Conservation (phyloP, 2,888 invertebrate species). For the Drosophila rubida region DNA sequence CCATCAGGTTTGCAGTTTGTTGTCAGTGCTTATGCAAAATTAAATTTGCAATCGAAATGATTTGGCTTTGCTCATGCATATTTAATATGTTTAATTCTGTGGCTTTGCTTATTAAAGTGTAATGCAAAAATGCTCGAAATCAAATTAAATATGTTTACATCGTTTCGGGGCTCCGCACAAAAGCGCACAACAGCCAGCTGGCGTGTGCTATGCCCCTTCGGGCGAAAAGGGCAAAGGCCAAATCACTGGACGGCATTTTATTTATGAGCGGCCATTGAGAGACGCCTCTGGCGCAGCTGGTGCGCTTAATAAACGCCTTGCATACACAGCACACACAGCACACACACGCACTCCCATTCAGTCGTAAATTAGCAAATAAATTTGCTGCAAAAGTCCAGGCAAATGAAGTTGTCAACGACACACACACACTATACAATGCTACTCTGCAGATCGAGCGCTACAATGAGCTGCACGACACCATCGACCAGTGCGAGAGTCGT, state of each 20-base stretch:
- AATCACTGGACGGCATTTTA: conserved; percentile 74
- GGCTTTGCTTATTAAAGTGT: neutral
- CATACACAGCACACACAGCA: conserved; percentile 14
- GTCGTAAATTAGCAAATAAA: conserved; percentile 72
- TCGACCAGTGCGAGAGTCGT: conserved; percentile 85
- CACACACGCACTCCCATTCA: neutral
- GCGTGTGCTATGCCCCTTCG: conserved; percentile 20
- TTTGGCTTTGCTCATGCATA: neutral
- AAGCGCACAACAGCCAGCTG: neutral
- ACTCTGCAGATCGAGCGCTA: conserved; percentile 84
- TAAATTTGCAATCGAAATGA: neutral
- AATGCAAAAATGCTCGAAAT: neutral
- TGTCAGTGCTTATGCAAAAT: neutral
- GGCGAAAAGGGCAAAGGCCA: conserved; percentile 49
- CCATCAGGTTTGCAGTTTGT: neutral
- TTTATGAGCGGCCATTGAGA: conserved; percentile 78
- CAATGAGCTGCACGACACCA: conserved; percentile 80
- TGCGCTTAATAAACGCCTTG: conserved; percentile 68
- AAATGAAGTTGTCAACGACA: conserved; percentile 66
- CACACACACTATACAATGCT: too few species aligned
- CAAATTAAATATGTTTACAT: neutral
- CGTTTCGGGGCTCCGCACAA: too few species aligned
- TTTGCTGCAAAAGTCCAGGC: conserved; percentile 48
- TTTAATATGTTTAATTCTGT: neutral
- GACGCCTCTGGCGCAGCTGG: conserved; percentile 70